Conservation (phyloP, 2,888 invertebrate species). For the Tachystola acroxantha region DNA sequence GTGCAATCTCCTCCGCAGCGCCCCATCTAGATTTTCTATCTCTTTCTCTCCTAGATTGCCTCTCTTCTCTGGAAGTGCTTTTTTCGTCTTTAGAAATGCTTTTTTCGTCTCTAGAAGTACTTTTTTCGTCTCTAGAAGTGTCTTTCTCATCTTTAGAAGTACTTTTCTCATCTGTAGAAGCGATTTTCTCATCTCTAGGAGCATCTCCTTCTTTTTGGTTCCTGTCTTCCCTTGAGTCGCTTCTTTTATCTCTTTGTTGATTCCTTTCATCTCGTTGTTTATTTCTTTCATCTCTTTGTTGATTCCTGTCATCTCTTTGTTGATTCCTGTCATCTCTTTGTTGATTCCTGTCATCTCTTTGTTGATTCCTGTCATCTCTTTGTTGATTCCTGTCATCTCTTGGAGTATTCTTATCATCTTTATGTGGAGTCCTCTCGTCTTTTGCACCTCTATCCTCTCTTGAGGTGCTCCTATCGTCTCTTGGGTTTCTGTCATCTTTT, state of each 20-base stretch:
- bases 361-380: not conserved
- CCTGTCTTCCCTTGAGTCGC: slow-evolving; percentile 45
- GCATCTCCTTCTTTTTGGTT: slow-evolving; percentile 26
- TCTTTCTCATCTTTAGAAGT: not conserved
- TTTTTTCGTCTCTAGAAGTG: not conserved
- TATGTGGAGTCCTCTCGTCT: slow-evolving; percentile 8
- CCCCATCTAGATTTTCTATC: slow-evolving; percentile 70
- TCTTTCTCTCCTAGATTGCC: slow-evolving; percentile 41
- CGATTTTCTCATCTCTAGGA: too few species aligned
- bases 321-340: not conserved
- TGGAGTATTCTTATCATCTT: slow-evolving; percentile 3
- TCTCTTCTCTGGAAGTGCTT: slow-evolving; percentile 22
- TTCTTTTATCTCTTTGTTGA: too few species aligned
- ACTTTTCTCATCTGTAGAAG: not conserved
- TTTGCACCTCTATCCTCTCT: slow-evolving; percentile 4
- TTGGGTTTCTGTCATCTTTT: slow-evolving; percentile 10
- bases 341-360: not conserved
- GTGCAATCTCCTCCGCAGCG: slow-evolving; percentile 43
- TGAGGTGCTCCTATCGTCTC: not conserved
- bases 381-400: slow-evolving; percentile 26
- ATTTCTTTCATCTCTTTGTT: too few species aligned
- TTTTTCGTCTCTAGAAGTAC: slow-evolving; percentile 3
- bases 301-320: slow-evolving; percentile 27
- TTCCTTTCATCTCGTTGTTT: too few species aligned
- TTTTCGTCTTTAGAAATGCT: slow-evolving; percentile 1